Evolutionary conservation across 53 echinoderm and acorn worm species (phyloP), one percentile per base, ranked within the genome.

Genomic region (Holothuria scabra): DNA sequence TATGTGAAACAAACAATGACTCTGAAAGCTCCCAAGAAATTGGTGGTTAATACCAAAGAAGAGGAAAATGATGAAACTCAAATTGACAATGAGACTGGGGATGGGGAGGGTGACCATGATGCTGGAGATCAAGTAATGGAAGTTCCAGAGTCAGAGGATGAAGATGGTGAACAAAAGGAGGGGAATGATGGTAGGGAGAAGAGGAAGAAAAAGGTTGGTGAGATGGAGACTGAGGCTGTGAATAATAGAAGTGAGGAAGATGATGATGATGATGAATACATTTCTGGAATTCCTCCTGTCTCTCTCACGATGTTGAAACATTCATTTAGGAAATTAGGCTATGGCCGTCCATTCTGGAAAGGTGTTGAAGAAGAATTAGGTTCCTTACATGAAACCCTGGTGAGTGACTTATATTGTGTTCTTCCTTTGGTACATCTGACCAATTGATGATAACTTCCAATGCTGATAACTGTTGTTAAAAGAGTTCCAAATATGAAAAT

Each of bases 311-410:
- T 72, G 20, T 44, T 72, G 9, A 72, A 48, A 72, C 24, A 72
- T 44, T 22, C 72, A 18, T 72, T 44, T 26, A 46, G 22, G 13
- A 72, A 23, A 46, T 11, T 72, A 26, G 72, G 72, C 3, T 38
- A 72, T n/a, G 72, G 72, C 7, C 3, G 25, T 44, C 44, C 9
- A 25, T 72, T 72, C 72, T 72, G 72, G 72, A 48, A 72, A 24
- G n/a, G 14, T 7, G 23, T 72, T 24, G 72, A 72, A 44, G 48
- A 72, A 21, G 49, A 72, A 20, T 44, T 72, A 28, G 8, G 23
- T 25, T 48, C 13, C 26, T 72, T 72, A 44, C 72, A 72, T 24
- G 34, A 72, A 44, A 32, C 6, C 22, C 28, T 48, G 49, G 25
- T 65, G 25, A 65, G 65, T 65, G 25, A 2, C 28, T 65, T 28